Evolutionary conservation across 2,113 vertebrate species (phyloP).

Genomic region (Genyomyrus donnyi): DNA sequence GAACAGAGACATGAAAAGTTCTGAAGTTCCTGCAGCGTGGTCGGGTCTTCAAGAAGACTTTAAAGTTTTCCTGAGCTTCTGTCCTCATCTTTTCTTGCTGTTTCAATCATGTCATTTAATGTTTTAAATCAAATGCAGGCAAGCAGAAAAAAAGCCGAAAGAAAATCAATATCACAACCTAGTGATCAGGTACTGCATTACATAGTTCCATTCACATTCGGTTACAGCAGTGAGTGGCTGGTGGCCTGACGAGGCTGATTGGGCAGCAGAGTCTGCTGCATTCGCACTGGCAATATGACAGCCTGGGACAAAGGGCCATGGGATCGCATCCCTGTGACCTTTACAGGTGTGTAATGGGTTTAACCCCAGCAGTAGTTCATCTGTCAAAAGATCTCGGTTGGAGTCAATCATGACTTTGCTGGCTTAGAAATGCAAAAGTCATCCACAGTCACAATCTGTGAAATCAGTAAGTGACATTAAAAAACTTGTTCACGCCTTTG

Average conservation of each 20-base stretch:
- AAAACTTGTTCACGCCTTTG: not conserved
- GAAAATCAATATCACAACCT: not conserved
- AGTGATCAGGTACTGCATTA: not conserved
- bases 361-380: conserved; percentile 89
- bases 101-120: not conserved
- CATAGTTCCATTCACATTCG: not conserved
- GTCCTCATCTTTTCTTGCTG: not conserved
- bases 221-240: not conserved
- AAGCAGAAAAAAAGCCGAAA: not conserved
- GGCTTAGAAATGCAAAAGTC: conserved; percentile 76
- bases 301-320: not conserved
- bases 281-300: not conserved
- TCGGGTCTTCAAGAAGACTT: not conserved
- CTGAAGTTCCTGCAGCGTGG: not conserved
- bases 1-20: not conserved
- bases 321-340: not conserved
- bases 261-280: not conserved
- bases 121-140: not conserved
- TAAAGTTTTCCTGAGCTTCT: not conserved
- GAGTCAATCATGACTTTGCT: conserved; percentile 88
- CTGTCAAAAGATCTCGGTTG: conserved; percentile 70
- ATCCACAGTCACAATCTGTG: conserved; percentile 7
- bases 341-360: not conserved
- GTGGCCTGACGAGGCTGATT: not conserved
- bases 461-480: not conserved